Base-by-base conservation (phyloP, 2,888 invertebrate genomes). In the Abrostola tripartita region DNA sequence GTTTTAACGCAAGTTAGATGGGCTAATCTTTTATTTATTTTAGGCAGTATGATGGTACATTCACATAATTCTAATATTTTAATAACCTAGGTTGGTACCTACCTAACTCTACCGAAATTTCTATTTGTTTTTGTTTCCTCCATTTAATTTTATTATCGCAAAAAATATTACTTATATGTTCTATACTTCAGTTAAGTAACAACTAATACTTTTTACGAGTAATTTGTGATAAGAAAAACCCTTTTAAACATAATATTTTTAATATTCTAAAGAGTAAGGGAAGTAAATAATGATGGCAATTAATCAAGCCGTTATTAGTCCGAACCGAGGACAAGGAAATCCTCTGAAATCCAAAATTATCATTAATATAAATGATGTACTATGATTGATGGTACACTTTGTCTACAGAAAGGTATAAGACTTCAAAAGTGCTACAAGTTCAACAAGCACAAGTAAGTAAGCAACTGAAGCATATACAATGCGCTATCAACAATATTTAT, bases 21-120 rank as follows among this genome's bases (percentile, higher is more conserved):
- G 66, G 72, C 71, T 75, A 72, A 81, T 82, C 76, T 79, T 78
- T 72, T 74, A 80, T 81, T 77, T 82, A 78, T 73, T 58, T 44
- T 11, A 1, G 14, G 35, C 42, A 55, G 47, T 38, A 51, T 10
- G 8, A 70, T 70, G 9, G 0, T 49, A 35, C 12, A 4, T 1
- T 24, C 4, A 24, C 24, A 1, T 2, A 24, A 24, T 24, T 24
- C 24, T 24, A 4, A 24, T 24, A 24, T 24, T 24, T 24, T 24
- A 4, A 24, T 24, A 2, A 24, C 24, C 24, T 24, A 24, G 4
- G n/a, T n/a, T n/a, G n/a, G 24, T 24, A 24, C 24, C 24, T 24
- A 24, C 24, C 24, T 24, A 24, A 24, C 24, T 2, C 24, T 24
- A 24, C 24, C 24, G 24, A 24, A 24, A 24, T 24, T 24, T 24